Evolutionary conservation across 2,797 vertebrate species (phyloP).

Genomic region (Dendrocincla fuliginosa): DNA sequence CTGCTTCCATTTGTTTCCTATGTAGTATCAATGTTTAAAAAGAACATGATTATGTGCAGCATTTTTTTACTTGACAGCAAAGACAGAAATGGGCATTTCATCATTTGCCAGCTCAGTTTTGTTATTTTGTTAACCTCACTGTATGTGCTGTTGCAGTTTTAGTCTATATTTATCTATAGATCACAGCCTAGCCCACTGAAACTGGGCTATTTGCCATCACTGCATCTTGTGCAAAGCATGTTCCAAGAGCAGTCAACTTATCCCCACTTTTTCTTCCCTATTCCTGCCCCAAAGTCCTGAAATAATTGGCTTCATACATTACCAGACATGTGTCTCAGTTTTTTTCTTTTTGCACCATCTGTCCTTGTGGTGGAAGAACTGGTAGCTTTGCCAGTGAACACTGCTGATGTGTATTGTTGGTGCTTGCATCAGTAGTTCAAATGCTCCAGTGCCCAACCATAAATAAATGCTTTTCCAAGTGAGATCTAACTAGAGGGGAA

Average conservation of each 20-base stretch:
- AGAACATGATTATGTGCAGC: accelerated
- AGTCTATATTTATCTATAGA: neutral
- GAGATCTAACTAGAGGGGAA: neutral
- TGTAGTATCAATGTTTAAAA: neutral
- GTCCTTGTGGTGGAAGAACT: neutral
- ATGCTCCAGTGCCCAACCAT: neutral
- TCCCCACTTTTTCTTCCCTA: neutral
- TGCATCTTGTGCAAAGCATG: neutral
- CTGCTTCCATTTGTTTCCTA: neutral
- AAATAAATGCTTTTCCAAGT: neutral
- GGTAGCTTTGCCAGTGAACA: neutral
- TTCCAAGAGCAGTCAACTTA: neutral
- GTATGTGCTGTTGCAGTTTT: neutral
- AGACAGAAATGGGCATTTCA: neutral
- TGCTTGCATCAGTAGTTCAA: neutral
- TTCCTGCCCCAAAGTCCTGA: neutral
- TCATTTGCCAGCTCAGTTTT: neutral
- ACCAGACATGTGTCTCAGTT: neutral
- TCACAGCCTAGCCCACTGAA: neutral
- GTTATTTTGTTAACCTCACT: neutral
- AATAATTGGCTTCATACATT: neutral
- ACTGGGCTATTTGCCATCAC: neutral
- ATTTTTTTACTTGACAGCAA: neutral
- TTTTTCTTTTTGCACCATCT: neutral
- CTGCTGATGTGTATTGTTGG: neutral